Evolutionary conservation across 2,113 vertebrate species (phyloP), one percentile per base, ranked within the genome.

Genomic region (Chaetorhynchus papuensis): DNA sequence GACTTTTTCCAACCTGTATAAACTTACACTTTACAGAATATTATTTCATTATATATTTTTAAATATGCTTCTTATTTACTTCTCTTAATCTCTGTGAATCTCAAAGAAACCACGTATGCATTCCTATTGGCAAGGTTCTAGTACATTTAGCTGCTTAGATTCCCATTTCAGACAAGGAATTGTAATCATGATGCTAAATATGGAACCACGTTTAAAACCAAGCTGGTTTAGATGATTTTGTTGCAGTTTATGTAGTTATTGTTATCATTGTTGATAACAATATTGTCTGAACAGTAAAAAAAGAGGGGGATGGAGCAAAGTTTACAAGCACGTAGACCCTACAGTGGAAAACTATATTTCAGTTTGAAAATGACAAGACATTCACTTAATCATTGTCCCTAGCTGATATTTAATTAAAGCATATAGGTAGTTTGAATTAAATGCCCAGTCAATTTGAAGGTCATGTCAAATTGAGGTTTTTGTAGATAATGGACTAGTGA

Each of bases 401-500:
- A 61, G 61, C 75, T 95, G 93, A 61, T 97, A 90, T 94, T 97
- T 98, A 97, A 96, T 97, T 97, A 94, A 97, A 96, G 61, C 33
- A 1, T 54, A 41, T 88, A 71, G 77, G 86, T 69, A 83, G 69
- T 95, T 92, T 89, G 42, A 96, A 93, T 96, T 87, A 95, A 97
- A 95, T 94, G 33, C 35, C 42, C 91, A 69, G 66, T 94, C 84
- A 83, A 42, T 95, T 95, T 96, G 94, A 97, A 97, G 89, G 82
- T 97, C 93, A 87, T 39, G 13, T 53, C 41, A 93, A 95, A 94
- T 89, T 92, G 88, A 94, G 78, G 86, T 1, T 47, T 97, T 97
- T 92, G 71, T 92, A 90, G 81, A 82, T 93, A 83, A 87, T 88
- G 17, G 61, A 75, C 53, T n/a, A 76, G 64, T 91, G 70, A 85